phyloP scores from a whole-genome alignment of 2,113 vertebrate genomes.

The Dipodomys stephensi region DNA sequence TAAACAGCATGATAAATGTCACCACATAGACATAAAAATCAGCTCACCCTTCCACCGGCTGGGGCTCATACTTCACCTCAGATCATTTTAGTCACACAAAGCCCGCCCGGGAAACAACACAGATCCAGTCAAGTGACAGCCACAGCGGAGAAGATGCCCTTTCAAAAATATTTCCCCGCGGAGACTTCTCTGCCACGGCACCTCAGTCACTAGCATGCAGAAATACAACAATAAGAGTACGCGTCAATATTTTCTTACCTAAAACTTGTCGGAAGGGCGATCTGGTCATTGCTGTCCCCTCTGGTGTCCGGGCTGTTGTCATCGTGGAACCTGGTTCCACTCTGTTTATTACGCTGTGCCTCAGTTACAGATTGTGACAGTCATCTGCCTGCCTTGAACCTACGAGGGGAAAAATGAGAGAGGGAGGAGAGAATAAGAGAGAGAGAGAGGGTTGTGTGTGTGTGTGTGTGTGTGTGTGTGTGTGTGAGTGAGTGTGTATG shows the following conservation, averaged over 20 bases:
- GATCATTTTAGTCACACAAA: constrained; percentile 83
- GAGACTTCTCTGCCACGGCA: constrained; percentile 61
- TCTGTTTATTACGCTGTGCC: constrained; percentile 84
- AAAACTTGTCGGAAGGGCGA: constrained; percentile 86
- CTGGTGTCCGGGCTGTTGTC: constrained; percentile 82
- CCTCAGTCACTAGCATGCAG: constrained; percentile 80
- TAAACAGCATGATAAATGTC: constrained; percentile 74
- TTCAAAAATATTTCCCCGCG: constrained; percentile 71
- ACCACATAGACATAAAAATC: constrained; percentile 75
- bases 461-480: background rate
- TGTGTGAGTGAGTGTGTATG: constrained; percentile 17
- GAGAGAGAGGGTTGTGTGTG: background rate
- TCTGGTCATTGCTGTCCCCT: constrained; percentile 86
- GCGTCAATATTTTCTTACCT: constrained; percentile 86
- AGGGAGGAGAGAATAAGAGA: constrained; percentile 50
- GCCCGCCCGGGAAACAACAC: constrained; percentile 69
- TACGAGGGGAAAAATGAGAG: constrained; percentile 50
- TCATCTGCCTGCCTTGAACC: constrained; percentile 85
- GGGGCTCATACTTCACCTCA: constrained; percentile 67
- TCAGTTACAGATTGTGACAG: constrained; percentile 86
- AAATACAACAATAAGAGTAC: constrained; percentile 57
- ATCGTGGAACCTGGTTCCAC: constrained; percentile 86
- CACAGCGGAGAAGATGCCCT: constrained; percentile 40
- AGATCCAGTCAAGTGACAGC: constrained; percentile 78
- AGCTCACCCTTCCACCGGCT: constrained; percentile 71